A percentile compares a stretch with the other conserved stretches of the same genome.
phyloP scores from a whole-genome alignment of 2,888 invertebrate genomes.

The Thecophora atra region DNA sequence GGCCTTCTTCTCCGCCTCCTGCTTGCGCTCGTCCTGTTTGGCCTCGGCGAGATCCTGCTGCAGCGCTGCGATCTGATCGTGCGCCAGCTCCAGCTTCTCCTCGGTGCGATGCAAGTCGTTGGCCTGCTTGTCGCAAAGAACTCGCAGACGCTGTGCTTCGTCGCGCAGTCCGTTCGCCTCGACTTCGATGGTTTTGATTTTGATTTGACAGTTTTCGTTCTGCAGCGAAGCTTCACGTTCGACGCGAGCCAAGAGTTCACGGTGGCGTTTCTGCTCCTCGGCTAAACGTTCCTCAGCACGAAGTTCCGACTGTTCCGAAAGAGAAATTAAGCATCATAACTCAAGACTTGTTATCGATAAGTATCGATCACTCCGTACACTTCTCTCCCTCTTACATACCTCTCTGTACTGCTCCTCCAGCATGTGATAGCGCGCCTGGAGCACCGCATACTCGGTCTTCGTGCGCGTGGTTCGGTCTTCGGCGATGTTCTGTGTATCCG shows the following conservation, averaged over 20 bases:
- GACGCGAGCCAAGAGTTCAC: conserved; percentile 82
- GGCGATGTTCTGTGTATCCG: conserved; percentile 85
- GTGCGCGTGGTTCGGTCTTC: conserved; percentile 89
- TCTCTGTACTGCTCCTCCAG: conserved; percentile 84
- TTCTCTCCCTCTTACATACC: conserved; percentile 55
- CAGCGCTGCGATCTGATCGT: conserved; percentile 67
- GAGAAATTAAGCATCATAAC: background rate
- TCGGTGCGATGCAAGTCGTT: conserved; percentile 69
- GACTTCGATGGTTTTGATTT: conserved; percentile 75
- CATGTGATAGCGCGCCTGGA: conserved; percentile 90
- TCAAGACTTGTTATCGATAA: background rate
- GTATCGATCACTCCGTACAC: background rate
- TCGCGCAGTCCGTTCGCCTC: conserved; percentile 74
- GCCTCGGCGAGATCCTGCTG: conserved; percentile 70
- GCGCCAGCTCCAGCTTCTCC: conserved; percentile 69
- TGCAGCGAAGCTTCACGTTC: conserved; percentile 86
- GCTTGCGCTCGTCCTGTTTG: conserved; percentile 70
- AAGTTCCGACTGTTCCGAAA: conserved; percentile 73
- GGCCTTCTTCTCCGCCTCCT: conserved; percentile 65
- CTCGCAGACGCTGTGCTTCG: conserved; percentile 73
- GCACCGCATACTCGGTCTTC: conserved; percentile 91
- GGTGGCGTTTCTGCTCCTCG: conserved; percentile 86
- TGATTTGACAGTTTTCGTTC: conserved; percentile 78
- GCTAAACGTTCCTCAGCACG: conserved; percentile 78
- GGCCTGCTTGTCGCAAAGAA: conserved; percentile 71